These are phyloP conservation scores for Scelioninae gen. 2 DNA, from an alignment of 2,888 invertebrate genomes.

Conservation along the genomic window DNA sequence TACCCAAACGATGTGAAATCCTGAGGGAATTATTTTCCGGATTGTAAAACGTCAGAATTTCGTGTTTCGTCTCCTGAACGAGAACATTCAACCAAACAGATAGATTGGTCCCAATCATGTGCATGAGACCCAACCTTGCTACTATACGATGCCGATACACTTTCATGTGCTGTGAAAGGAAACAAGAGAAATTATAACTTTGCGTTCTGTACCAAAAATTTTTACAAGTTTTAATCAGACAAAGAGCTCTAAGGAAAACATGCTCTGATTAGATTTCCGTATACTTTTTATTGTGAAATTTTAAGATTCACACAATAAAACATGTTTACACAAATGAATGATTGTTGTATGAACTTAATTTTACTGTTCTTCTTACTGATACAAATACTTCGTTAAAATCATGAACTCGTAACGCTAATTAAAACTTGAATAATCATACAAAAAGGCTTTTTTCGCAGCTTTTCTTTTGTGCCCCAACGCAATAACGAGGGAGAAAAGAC, in stretches of 20 bases:
- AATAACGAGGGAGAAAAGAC: slow-evolving; percentile 50
- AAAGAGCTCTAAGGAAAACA: no score
- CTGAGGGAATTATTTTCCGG: slow-evolving; percentile 90
- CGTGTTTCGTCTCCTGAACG: slow-evolving; percentile 96
- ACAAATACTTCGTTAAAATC: slow-evolving; percentile 8
- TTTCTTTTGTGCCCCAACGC: slow-evolving; percentile 6
- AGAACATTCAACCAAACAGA: slow-evolving; percentile 97
- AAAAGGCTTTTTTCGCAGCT: slow-evolving; percentile 4
- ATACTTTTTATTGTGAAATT: no score
- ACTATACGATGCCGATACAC: slow-evolving; percentile 91
- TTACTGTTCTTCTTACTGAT: neutral
- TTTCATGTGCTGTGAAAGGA: slow-evolving; percentile 86
- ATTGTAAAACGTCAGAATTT: slow-evolving; percentile 93
- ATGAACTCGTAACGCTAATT: slow-evolving; percentile 13
- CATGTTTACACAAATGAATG: no score
- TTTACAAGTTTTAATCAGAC: no score
- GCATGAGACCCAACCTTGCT: slow-evolving; percentile 97
- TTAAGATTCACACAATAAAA: no score
- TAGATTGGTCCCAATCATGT: slow-evolving; percentile 98
- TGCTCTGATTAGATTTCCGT: no score
- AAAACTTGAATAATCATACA: slow-evolving; percentile 22
- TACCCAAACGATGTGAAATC: slow-evolving; percentile 86
- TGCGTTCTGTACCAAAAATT: no score
- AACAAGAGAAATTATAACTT: no score
- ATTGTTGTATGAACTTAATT: no score